Percentiles rank a stretch among this genome's conserved stretches.
Conservation (phyloP, 2,113 vertebrate genomes). For the Engystomops pustulosus region DNA sequence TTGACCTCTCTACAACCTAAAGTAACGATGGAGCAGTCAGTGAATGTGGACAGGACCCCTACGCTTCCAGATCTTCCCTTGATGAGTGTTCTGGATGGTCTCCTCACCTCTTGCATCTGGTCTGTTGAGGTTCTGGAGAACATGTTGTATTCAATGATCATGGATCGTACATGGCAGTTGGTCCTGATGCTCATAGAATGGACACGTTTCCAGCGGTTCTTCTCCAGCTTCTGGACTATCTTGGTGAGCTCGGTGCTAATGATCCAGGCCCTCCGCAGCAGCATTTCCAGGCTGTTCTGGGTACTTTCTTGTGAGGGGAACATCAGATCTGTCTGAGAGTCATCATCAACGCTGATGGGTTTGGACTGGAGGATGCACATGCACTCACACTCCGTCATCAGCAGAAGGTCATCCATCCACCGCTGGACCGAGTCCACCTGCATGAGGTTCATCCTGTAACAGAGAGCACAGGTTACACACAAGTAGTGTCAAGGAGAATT, state of each 20-base stretch:
- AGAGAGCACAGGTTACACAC: background rate
- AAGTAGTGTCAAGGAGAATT: too few relatives aligned
- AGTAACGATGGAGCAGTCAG: too few relatives aligned
- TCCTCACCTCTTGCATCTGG: conserved; percentile 85
- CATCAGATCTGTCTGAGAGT: conserved; percentile 83
- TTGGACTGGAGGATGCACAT: conserved; percentile 98
- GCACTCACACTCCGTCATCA: conserved; percentile 97
- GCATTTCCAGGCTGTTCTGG: conserved; percentile 84
- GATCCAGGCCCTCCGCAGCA: conserved; percentile 90
- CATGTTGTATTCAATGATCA: conserved; percentile 84
- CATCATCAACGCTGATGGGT: conserved; percentile 90
- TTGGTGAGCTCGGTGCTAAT: conserved; percentile 92
- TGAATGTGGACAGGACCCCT: too few relatives aligned
- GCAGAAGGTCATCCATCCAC: conserved; percentile 95
- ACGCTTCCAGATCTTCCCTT: too few relatives aligned
- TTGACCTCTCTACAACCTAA: too few relatives aligned
- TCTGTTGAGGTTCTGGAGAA: conserved; percentile 73
- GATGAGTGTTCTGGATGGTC: background rate
- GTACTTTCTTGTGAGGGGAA: conserved; percentile 76
- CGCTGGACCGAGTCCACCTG: conserved; percentile 96
- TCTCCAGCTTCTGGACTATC: conserved; percentile 92
- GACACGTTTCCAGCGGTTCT: conserved; percentile 89
- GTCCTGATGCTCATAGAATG: conserved; percentile 90
- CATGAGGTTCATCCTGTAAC: conserved; percentile 81
- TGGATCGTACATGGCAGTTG: conserved; percentile 89